Evolutionary conservation across 2,888 invertebrate genomes (phyloP), one percentile per base, ranked within the genome.

Genomic region (Pachymerium ferrugineum): DNA sequence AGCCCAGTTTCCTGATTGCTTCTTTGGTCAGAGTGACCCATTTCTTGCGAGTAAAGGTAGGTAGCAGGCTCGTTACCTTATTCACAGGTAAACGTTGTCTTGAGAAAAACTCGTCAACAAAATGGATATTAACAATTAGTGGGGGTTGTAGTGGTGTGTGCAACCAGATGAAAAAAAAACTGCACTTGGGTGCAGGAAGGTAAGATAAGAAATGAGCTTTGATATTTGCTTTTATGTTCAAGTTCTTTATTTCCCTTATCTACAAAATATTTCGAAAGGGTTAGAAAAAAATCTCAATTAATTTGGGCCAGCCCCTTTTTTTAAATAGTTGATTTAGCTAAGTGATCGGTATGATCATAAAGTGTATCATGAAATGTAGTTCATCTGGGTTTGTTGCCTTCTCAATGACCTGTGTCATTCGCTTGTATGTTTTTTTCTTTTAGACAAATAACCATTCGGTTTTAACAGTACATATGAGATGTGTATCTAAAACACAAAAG

Each of bases 1-100:
- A 69, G 69, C 69, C 69, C 69, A 69, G 69, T 69, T 69, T 69
- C 69, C 69, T 69, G 69, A 69, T 69, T 69, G 69, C 69, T 33
- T 69, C 69, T 69, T 69, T 69, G 69, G 33, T 33, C 33, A 69
- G 69, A 69, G 30, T 69, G 69, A 69, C 69, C 69, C 31, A 69
- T 69, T 69, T 69, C 69, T 28, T 67, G 25, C 22, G 31, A 69
- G 69, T 69, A 19, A n/a, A 62, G 69, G 8, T 19, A 69, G 69
- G 69, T 30, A 69, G 8, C 25, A 22, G 62, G 25, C 62, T 62
- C 25, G 25, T 62, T 62, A 62, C 62, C 28, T 25, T 62, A 62
- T 25, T 62, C 62, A 28, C 62, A 2, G 16, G 47, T 22, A 54
- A 54, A 54, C 47, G 47, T n/a, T n/a, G n/a, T n/a, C 22, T 38